Conservation (phyloP, 2,797 vertebrate genomes). For the Onychomys torridus region DNA sequence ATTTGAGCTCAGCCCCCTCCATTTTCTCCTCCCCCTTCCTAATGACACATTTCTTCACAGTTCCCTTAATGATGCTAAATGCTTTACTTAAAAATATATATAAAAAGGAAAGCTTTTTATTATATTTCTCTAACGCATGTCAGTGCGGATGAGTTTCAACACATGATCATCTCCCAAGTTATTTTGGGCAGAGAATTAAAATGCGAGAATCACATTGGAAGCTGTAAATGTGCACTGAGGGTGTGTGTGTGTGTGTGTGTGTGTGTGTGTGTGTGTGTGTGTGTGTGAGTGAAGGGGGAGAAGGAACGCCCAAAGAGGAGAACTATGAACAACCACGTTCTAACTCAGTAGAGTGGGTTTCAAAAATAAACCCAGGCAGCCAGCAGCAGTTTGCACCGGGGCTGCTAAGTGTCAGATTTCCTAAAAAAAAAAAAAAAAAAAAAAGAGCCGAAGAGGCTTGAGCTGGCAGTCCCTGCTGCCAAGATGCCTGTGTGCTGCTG, state of each 20-base stretch:
- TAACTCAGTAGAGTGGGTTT: conserved; percentile 49
- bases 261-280: conserved; percentile 20
- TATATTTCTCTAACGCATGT: conserved; percentile 32
- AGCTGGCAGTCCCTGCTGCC: not conserved
- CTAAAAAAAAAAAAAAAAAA: not conserved
- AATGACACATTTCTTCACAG: not conserved
- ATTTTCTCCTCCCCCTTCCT: not conserved
- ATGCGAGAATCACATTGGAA: conserved; percentile 63
- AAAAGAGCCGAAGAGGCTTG: not conserved
- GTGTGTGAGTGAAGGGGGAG: conserved; percentile 27
- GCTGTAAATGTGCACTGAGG: conserved; percentile 60
- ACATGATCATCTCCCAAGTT: conserved; percentile 68
- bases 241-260: conserved; percentile 36
- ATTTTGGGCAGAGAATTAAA: conserved; percentile 74
- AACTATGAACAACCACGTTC: not conserved
- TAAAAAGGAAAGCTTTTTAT: conserved; percentile 39
- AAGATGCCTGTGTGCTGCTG: conserved; percentile 51
- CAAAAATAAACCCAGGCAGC: conserved; percentile 71
- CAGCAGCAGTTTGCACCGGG: conserved; percentile 32
- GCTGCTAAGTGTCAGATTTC: conserved; percentile 59
- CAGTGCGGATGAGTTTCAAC: conserved; percentile 54
- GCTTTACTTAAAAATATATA: conserved; percentile 19
- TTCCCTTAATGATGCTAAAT: conserved; percentile 30
- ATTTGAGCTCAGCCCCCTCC: not conserved
- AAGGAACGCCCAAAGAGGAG: conserved; percentile 9